phyloP scores from a whole-genome alignment of 2,113 vertebrate genomes.

The Telmatochromis sp. region DNA sequence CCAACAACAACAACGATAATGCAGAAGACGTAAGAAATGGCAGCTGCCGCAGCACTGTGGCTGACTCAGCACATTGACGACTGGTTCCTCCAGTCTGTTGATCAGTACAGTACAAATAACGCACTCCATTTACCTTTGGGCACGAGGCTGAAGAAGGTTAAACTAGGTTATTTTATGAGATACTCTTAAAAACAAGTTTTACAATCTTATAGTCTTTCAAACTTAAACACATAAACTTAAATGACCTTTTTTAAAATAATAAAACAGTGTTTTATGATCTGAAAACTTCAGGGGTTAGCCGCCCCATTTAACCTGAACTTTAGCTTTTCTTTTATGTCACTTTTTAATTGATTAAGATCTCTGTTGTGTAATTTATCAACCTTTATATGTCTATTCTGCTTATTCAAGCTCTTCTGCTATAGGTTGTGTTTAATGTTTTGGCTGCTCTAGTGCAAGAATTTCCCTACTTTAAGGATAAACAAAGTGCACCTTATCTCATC shows the following conservation, averaged over 20 bases:
- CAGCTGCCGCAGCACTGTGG: fast-evolving
- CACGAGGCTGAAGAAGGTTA: neutral
- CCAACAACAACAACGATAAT: fast-evolving
- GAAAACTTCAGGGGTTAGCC: neutral
- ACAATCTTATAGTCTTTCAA: neutral
- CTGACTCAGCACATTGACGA: neutral
- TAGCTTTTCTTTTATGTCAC: neutral
- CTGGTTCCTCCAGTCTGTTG: neutral
- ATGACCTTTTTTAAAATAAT: neutral
- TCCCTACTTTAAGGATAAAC: neutral
- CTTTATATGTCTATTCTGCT: neutral
- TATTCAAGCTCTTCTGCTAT: neutral
- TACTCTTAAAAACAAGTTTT: neutral
- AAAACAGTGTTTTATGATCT: neutral
- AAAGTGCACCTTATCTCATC: neutral
- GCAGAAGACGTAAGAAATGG: neutral
- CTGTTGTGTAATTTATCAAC: neutral
- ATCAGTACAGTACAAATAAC: neutral
- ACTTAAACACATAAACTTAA: neutral
- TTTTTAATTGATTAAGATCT: neutral
- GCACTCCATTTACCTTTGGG: neutral
- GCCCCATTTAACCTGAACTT: neutral
- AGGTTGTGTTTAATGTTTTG: neutral
- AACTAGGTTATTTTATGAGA: neutral
- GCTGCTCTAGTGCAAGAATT: neutral